Base-by-base conservation (phyloP, 2,797 vertebrate genomes). In the Lepidocolaptes lacrymiger region DNA sequence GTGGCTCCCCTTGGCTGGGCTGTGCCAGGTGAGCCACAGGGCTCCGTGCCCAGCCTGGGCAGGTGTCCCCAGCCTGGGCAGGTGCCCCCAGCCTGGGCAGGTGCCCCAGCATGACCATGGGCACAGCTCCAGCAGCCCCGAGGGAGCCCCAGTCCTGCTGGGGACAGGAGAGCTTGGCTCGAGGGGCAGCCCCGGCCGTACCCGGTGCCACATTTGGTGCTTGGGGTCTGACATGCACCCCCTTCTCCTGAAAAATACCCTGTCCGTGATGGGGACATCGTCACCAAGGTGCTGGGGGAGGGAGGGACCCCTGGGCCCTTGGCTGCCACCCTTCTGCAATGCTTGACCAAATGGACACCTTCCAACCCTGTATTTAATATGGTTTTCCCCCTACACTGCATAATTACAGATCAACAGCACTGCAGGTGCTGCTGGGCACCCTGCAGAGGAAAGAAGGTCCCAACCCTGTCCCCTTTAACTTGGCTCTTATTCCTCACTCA, bases 181-280 rank as follows among this genome's bases (percentile, higher is more conserved):
- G 8, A 23, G 19, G 27, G 1, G 4, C 14, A 19, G 43, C 7
- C 27, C 52, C 23, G 2, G 9, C 27, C 21, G 12, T 10, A 8
- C 7, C 1, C 8, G 17, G 18, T 7, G 23, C 37, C 12, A 5
- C 24, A 9, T 7, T 26, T 19, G 21, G 48, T 10, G 27, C 30
- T 9, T 0, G 1, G 14, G 30, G 27, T 5, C 59, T 2, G 4
- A n/a, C 3, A 12, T 1, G 0, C 9, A 39, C 0, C 1, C 3
- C 8, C 16, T 24, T 5, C 17, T 26, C 1, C 1, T 10, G 44
- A 51, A 39, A 39, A 85, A 37, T 6, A 3, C 10, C 26, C 1
- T 7, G 10, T 74, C 59, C 51, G 54, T 37, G 56, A 58, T 7
- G 14, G 34, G 36, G 36, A 20, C 15, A 5, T 8, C 24, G 15